Conservation (phyloP, 2,888 invertebrate species). For the Galeopsomyia nigrocyanea region DNA sequence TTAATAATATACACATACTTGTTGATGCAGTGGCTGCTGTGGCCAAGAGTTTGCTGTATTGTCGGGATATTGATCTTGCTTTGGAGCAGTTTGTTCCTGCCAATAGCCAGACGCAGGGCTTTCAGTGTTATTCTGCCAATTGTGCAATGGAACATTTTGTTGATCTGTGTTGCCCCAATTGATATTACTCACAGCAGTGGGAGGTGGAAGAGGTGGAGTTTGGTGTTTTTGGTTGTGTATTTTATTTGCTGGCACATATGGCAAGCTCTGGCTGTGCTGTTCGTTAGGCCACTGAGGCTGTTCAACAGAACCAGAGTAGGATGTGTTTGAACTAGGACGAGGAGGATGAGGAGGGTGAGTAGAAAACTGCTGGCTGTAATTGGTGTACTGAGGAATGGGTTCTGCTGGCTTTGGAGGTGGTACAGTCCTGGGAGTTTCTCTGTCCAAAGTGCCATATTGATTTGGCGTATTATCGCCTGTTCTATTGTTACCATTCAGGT, state of each 20-base stretch:
- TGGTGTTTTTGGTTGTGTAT: slow-evolving; percentile 49
- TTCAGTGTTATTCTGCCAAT: slow-evolving; percentile 59
- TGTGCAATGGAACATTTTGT: slow-evolving; percentile 50
- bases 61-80: slow-evolving; percentile 53
- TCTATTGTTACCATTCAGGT: slow-evolving; percentile 62
- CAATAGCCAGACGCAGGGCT: slow-evolving; percentile 52
- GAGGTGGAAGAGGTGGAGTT: slow-evolving; percentile 44
- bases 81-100: slow-evolving; percentile 55
- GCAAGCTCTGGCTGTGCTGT: slow-evolving; percentile 44
- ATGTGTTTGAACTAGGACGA: slow-evolving; percentile 50
- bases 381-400: slow-evolving; percentile 55
- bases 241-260: slow-evolving; percentile 43
- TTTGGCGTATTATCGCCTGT: slow-evolving; percentile 48
- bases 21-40: slow-evolving; percentile 45
- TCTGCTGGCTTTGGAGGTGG: slow-evolving; percentile 54
- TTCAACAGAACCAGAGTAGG: slow-evolving; percentile 48
- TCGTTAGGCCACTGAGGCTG: slow-evolving; percentile 54
- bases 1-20: slow-evolving; percentile 40
- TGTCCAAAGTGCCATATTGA: slow-evolving; percentile 52
- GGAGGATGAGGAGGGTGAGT: slow-evolving; percentile 49
- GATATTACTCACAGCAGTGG: slow-evolving; percentile 52
- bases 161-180: slow-evolving; percentile 55
- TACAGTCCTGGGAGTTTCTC: slow-evolving; percentile 48
- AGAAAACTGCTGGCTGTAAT: slow-evolving; percentile 56
- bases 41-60: slow-evolving; percentile 52